phyloP scores from a whole-genome alignment of 2,113 vertebrate species.

The Dasyprocta punctata region DNA sequence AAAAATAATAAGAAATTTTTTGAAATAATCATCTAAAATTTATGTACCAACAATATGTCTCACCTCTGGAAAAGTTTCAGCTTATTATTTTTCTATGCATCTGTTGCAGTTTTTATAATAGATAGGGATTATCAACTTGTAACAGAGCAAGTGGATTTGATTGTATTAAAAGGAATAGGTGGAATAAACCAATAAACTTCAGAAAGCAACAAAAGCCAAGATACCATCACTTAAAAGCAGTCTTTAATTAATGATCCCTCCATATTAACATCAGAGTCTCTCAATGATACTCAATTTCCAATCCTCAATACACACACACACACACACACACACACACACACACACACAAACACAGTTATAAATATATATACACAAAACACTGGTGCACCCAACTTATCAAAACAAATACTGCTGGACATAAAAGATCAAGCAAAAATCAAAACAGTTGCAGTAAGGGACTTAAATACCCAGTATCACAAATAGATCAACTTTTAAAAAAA shows the following conservation, averaged over 20 bases:
- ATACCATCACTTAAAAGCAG: neutral
- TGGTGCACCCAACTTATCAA: neutral
- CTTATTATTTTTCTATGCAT: neutral
- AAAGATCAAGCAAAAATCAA: neutral
- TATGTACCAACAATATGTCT: neutral
- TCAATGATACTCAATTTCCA: neutral
- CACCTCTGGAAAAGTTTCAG: neutral
- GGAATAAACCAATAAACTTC: neutral
- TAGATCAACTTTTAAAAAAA: neutral
- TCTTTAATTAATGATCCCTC: neutral
- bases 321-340: neutral
- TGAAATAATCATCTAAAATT: neutral
- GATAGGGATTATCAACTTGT: neutral
- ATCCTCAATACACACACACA: neutral
- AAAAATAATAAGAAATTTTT: neutral
- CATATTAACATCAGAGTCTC: neutral
- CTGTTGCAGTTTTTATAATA: no score
- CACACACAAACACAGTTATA: no score
- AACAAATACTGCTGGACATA: neutral
- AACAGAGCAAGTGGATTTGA: neutral
- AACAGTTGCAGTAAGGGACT: neutral
- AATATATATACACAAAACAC: neutral
- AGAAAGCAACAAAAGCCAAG: neutral
- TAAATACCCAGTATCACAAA: neutral
- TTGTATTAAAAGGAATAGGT: neutral